Percentiles rank a stretch among this genome's conserved stretches.
phyloP scores from a whole-genome alignment of 2,797 vertebrate species.

The Cirrhinus mrigala region DNA sequence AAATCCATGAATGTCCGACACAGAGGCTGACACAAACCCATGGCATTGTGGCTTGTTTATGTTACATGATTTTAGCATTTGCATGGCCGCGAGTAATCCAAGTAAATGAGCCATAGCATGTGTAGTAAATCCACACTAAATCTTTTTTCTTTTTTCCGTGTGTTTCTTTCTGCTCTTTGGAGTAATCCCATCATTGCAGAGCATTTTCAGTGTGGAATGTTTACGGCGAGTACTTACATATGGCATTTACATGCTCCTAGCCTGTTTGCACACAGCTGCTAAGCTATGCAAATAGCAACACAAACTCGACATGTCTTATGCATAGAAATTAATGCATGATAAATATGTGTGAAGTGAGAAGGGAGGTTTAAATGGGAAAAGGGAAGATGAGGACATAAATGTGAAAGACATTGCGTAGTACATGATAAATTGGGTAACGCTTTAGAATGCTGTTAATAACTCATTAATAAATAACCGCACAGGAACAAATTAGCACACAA shows the following conservation, averaged over 20 bases:
- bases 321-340: background rate
- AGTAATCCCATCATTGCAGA: slow-evolving; percentile 40
- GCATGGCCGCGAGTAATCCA: slow-evolving; percentile 10
- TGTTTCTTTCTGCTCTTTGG: slow-evolving; percentile 37
- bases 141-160: slow-evolving; percentile 19
- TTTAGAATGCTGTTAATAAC: background rate
- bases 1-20: slow-evolving; percentile 19
- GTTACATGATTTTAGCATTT: slow-evolving; percentile 36
- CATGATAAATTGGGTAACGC: background rate
- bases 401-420: background rate
- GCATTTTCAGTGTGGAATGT: background rate
- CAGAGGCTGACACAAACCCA: slow-evolving; percentile 3
- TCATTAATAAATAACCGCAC: background rate
- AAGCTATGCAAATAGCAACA: background rate
- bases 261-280: slow-evolving; percentile 17
- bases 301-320: background rate
- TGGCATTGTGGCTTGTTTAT: slow-evolving; percentile 9
- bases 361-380: background rate
- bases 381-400: background rate
- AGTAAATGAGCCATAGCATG: slow-evolving; percentile 51
- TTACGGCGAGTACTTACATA: slow-evolving; percentile 20
- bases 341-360: slow-evolving; percentile 1
- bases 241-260: slow-evolving; percentile 26
- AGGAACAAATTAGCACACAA: background rate
- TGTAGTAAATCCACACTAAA: slow-evolving; percentile 50